Evolutionary conservation across 2,113 vertebrate species (phyloP), one percentile per base, ranked within the genome.

Genomic region (Pygoscelis adeliae): DNA sequence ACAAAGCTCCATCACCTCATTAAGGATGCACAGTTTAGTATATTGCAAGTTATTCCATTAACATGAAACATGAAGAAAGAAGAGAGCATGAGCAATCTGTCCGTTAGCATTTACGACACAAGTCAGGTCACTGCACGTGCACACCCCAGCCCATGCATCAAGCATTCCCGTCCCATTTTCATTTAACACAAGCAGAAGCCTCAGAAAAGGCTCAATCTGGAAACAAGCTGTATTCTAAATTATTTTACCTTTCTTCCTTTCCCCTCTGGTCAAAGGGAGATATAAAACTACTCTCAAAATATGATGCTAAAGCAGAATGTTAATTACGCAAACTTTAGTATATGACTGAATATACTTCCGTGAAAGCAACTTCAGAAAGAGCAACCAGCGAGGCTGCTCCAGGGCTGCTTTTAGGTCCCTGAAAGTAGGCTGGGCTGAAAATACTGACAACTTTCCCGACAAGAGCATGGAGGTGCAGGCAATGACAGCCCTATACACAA

Each of bases 91-190:
- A 87, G 42, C 52, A 34, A 25, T 47, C 52, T 0, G 0, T 53
- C 56, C n/a, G 5, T 59, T 14, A 70, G 83, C 3, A 2, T 7
- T 49, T 50, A 40, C 42, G 22, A 47, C 42, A 30, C 14, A 23
- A 32, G 50, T 27, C 0, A 0, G 62, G 42, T 83, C 66, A 25
- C 2, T 5, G 58, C 74, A 73, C 29, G 2, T 0, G 9, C 3
- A 2, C 40, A 40, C 38, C 38, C 6, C 63, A 47, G 53, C 44
- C 78, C 15, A 0, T n/a, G 50, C 69, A 34, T 9, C 50, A 66
- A 66, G 42, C 38, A 9, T 19, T 67, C 30, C 47, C 2, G 2
- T 17, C 34, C 80, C 9, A 0, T 36, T 87, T 63, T 55, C 3
- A 0, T 83, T 78, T 71, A 40, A 67, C 8, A 2, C 25, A 38